Evolutionary conservation across 2,113 vertebrate species (phyloP).

Genomic region (Phocoena phocoena): DNA sequence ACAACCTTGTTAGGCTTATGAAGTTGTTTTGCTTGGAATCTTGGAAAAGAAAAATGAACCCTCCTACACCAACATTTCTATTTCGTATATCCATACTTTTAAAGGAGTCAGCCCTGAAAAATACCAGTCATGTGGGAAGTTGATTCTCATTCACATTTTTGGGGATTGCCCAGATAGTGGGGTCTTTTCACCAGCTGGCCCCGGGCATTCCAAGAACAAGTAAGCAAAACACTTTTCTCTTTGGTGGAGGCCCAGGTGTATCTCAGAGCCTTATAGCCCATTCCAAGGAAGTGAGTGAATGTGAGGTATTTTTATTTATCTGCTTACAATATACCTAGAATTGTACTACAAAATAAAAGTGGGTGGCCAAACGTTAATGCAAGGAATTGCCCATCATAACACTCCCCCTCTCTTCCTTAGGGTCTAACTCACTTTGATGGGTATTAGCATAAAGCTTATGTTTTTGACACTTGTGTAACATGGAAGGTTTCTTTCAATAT

Average conservation of each 20-base stretch:
- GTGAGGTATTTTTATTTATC: background rate
- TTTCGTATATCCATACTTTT: background rate
- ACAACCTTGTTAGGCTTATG: background rate
- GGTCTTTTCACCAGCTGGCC: background rate
- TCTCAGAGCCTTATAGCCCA: background rate
- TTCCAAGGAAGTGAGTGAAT: background rate
- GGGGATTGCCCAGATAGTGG: background rate
- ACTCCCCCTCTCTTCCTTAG: background rate
- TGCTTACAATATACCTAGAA: background rate
- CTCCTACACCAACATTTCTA: background rate
- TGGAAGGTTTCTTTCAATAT: conserved; percentile 17
- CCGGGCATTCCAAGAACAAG: background rate
- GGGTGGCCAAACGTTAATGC: background rate
- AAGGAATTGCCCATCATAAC: background rate
- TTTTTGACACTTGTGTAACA: background rate
- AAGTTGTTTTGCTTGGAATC: background rate
- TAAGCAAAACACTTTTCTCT: background rate
- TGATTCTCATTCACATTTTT: background rate
- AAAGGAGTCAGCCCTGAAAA: background rate
- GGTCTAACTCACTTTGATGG: background rate
- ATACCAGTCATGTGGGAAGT: background rate
- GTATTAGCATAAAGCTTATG: background rate
- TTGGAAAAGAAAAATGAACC: conserved; percentile 14
- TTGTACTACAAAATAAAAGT: background rate
- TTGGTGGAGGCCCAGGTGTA: background rate